A percentile compares a stretch with the other conserved stretches of the same genome.
These are phyloP conservation scores for Channa striata DNA, from an alignment of 2,797 vertebrate species.

Conservation along the genomic window DNA sequence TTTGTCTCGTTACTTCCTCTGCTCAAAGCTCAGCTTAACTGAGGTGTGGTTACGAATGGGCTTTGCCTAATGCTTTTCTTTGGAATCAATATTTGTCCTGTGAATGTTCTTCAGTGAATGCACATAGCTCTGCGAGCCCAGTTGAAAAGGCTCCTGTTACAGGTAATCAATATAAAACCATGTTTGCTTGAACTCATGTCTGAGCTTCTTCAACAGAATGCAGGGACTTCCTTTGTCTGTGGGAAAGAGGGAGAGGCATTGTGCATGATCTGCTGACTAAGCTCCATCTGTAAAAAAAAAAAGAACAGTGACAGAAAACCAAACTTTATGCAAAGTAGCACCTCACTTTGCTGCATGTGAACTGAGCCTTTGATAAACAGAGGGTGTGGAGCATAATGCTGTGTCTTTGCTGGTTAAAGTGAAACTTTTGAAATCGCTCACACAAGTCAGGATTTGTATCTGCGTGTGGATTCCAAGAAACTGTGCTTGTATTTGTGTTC, in stretches of 20 bases:
- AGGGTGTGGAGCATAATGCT: constrained; percentile 54
- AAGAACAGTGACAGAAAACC: constrained; percentile 64
- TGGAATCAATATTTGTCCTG: constrained; percentile 61
- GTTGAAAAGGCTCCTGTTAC: constrained; percentile 67
- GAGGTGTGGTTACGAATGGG: constrained; percentile 60
- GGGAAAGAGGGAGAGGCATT: constrained; percentile 55
- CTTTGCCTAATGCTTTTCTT: constrained; percentile 55
- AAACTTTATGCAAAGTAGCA: constrained; percentile 73
- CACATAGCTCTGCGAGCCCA: constrained; percentile 43
- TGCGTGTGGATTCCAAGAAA: constrained; percentile 11
- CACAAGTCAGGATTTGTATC: constrained; percentile 12
- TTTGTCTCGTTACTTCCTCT: constrained; percentile 25
- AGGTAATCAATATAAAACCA: constrained; percentile 73
- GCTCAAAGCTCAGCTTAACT: constrained; percentile 10
- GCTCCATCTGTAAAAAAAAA: constrained; percentile 45
- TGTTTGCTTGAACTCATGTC: constrained; percentile 66
- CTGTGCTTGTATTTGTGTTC: neutral
- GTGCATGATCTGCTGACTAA: constrained; percentile 74
- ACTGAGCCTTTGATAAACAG: no score
- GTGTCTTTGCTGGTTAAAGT: constrained; percentile 16
- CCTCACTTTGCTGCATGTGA: no score
- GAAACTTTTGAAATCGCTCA: constrained; percentile 36
- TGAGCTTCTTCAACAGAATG: constrained; percentile 45
- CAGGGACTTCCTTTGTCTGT: constrained; percentile 59
- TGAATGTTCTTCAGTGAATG: constrained; percentile 57